Percentiles rank a stretch among this genome's conserved stretches.
phyloP scores from a whole-genome alignment of 2,797 vertebrate species.

The Semotilus atromaculatus region DNA sequence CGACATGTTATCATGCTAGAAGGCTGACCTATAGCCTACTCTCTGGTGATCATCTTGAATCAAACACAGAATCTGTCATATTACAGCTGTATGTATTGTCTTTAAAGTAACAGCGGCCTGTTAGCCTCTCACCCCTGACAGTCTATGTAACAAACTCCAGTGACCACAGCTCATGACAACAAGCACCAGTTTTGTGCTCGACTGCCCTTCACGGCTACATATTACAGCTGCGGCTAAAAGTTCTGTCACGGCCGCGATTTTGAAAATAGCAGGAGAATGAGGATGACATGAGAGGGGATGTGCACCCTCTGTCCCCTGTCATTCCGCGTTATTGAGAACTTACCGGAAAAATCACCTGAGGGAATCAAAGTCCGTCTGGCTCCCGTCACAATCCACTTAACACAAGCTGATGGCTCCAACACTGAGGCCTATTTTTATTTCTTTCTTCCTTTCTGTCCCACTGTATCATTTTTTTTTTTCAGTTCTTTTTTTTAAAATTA shows the following conservation, averaged over 20 bases:
- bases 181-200: slow-evolving; percentile 75
- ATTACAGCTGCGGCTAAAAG: slow-evolving; percentile 67
- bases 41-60: not conserved
- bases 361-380: slow-evolving; percentile 81
- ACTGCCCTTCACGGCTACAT: slow-evolving; percentile 36
- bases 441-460: slow-evolving; percentile 60
- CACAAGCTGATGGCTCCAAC: slow-evolving; percentile 73
- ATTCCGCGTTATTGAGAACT: slow-evolving; percentile 83
- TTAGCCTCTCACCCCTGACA: slow-evolving; percentile 29
- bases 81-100: not conserved
- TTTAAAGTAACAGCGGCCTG: not conserved
- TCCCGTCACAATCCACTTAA: slow-evolving; percentile 79
- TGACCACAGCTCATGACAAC: slow-evolving; percentile 61
- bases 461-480: slow-evolving; percentile 40
- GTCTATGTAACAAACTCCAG: slow-evolving; percentile 19
- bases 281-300: slow-evolving; percentile 82
- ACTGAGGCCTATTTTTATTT: slow-evolving; percentile 65
- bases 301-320: slow-evolving; percentile 84
- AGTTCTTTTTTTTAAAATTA: too few relatives aligned
- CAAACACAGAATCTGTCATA: slow-evolving; percentile 4
- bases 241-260: slow-evolving; percentile 67
- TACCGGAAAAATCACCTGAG: slow-evolving; percentile 83
- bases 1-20: not conserved
- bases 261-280: slow-evolving; percentile 80
- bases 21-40: not conserved